These are phyloP conservation scores for Ellobius talpinus DNA, from an alignment of 2,113 vertebrate genomes.

Conservation along the genomic window DNA sequence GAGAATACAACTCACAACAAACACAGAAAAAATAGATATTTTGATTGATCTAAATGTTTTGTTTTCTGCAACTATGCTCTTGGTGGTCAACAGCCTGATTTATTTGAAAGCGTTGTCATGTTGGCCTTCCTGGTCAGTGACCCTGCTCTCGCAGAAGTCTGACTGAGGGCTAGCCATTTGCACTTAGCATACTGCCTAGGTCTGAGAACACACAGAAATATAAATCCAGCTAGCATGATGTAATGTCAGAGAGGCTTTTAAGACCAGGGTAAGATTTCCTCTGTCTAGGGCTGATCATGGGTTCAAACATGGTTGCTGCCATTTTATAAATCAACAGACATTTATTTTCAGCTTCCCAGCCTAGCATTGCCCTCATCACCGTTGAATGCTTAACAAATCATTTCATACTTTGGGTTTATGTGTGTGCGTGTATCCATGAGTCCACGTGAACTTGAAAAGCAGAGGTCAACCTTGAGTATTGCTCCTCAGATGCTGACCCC, in stretches of 20 bases:
- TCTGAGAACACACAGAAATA: neutral
- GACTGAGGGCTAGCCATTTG: neutral
- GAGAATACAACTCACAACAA: neutral
- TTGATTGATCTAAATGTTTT: neutral
- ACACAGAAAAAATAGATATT: neutral
- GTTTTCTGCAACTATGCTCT: neutral
- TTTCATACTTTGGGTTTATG: neutral
- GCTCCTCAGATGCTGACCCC: neutral
- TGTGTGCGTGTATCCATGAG: neutral
- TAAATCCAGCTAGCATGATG: neutral
- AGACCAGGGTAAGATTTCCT: neutral
- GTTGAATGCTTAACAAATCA: neutral
- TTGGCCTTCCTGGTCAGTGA: neutral
- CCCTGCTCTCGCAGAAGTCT: neutral
- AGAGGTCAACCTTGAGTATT: neutral
- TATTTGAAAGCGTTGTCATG: neutral
- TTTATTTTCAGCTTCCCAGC: neutral
- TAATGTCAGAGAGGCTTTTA: neutral
- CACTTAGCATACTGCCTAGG: neutral
- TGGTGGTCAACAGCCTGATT: neutral
- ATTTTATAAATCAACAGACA: neutral
- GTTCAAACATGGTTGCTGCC: fast-evolving
- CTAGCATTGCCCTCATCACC: neutral
- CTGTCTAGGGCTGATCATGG: neutral
- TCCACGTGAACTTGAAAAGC: neutral